A percentile compares a stretch with the other conserved stretches of the same genome.
Conservation (phyloP, 2,113 vertebrate species). For the Odobenus rosmarus region DNA sequence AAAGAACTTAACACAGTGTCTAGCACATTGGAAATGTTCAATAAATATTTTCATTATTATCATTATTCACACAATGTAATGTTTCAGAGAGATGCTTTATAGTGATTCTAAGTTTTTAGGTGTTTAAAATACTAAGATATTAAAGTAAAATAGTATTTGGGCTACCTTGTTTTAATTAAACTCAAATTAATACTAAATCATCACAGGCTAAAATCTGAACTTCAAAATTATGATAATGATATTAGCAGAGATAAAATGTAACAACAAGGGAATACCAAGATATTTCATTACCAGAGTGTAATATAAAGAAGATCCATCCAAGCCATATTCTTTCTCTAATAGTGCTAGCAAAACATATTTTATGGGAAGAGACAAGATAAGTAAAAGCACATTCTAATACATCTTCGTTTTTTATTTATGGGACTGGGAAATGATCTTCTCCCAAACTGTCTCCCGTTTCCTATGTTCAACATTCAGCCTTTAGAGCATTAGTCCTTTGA, state of each 20-base stretch:
- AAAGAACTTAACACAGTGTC: neutral
- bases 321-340: neutral
- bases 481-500: neutral
- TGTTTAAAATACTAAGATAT: conserved; percentile 9
- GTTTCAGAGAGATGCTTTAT: neutral
- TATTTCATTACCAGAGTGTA: neutral
- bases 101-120: neutral
- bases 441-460: neutral
- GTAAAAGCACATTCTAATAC: neutral
- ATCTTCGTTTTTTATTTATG: neutral
- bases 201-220: neutral
- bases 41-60: neutral
- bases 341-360: neutral
- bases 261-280: neutral
- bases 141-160: conserved; percentile 18
- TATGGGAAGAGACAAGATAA: neutral
- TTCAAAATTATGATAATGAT: neutral
- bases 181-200: neutral
- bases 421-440: neutral
- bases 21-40: neutral
- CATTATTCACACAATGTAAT: neutral
- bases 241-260: conserved; percentile 4
- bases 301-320: neutral
- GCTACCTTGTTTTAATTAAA: neutral
- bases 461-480: neutral